Evolutionary conservation across 2,113 vertebrate genomes (phyloP).

Genomic region (Drymodes brunneopygia): DNA sequence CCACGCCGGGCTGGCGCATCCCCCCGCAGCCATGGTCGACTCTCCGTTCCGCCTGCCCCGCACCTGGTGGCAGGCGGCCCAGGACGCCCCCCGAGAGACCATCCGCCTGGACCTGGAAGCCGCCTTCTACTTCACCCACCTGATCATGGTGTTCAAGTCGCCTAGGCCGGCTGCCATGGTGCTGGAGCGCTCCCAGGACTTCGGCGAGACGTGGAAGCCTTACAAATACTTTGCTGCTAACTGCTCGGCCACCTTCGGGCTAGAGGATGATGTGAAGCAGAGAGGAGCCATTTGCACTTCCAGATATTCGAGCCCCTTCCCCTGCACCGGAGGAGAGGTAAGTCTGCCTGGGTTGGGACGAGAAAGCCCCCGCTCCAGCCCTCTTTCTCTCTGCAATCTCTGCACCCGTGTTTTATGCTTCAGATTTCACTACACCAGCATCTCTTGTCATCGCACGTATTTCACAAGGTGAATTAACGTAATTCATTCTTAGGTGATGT

Average conservation of each 20-base stretch:
- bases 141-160: slow-evolving; percentile 93
- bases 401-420: accelerated
- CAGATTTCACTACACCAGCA: neutral
- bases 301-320: slow-evolving; percentile 87
- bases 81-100: slow-evolving; percentile 74
- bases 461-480: neutral
- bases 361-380: neutral
- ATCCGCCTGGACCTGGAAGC: slow-evolving; percentile 90
- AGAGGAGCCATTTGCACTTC: slow-evolving; percentile 86
- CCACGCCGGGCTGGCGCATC: no score
- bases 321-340: slow-evolving; percentile 96
- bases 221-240: slow-evolving; percentile 89
- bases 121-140: slow-evolving; percentile 93
- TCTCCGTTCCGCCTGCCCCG: slow-evolving; percentile 88
- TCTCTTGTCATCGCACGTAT: neutral
- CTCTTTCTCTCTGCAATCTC: neutral
- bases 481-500: neutral
- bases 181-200: slow-evolving; percentile 93
- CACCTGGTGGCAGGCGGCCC: slow-evolving; percentile 96
- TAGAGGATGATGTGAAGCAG: slow-evolving; percentile 77
- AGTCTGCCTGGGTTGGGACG: neutral
- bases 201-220: slow-evolving; percentile 86
- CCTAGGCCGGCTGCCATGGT: slow-evolving; percentile 90
- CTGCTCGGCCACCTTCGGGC: slow-evolving; percentile 83
- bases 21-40: no score